Base-by-base conservation (phyloP, 2,888 invertebrate genomes). In the Theodoxus fluviatilis region DNA sequence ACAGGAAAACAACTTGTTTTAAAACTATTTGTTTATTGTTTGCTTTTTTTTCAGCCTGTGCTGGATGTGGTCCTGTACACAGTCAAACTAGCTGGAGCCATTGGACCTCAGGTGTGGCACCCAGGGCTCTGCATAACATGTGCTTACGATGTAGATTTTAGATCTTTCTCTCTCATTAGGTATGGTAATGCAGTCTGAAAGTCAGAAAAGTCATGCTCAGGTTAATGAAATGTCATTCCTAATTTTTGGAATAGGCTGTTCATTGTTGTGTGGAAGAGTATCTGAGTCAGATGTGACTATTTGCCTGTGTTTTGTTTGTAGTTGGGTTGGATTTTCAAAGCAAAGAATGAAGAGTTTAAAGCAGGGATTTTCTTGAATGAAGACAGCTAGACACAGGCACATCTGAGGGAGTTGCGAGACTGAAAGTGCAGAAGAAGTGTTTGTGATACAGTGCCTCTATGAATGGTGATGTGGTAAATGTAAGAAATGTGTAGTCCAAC, bases 31-130 rank as follows among this genome's bases (percentile, higher is more conserved):
- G n/a, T 28, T 15, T 61, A 38, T 28, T 67, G 35, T 43, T 68
- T 71, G 47, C 69, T 47, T 71, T 38, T 75, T 57, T 81, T 86
- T 75, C 80, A 89, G 89, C 98, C 99, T 0, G 84, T 96, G 52
- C 89, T 99, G 77, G 98, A 99, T 86, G 98, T 99, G 55, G 90
- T 94, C 71, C 94, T 99, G 77, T 98, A 98, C 85, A 92, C 98
- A 15, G 94, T 95, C 85, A 92, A 94, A 79, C 90, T 99, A 61
- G 94, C 96, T 0, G 91, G 93, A 1, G 92, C 93, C 79, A 90
- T 98, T 78, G 96, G 96, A 40, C 92, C 92, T 69, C 91, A 92
- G 88, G 94, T 85, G 74, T 71, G 74, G 40, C 6, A 15, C 2
- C 15, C 7, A 43, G 15, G 43, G 9, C 7, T 15, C 7, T 7